phyloP scores from a whole-genome alignment of 2,888 invertebrate genomes.

The Trypoxylon attenuatum region DNA sequence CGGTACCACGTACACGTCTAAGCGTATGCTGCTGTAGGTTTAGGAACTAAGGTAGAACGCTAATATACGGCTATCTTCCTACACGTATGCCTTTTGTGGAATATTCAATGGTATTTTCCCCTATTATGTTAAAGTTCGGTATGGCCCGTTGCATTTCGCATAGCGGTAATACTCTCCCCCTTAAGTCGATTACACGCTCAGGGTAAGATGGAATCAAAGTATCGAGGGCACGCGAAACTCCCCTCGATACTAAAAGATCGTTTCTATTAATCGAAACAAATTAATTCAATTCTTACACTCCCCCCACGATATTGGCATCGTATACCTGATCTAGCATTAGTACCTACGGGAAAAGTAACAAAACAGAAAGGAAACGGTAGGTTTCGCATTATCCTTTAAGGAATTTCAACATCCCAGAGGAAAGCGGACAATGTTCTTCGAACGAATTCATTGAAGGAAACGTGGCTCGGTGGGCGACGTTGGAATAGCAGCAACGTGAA shows the following conservation, averaged over 20 bases:
- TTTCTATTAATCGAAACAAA: no score
- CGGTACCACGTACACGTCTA: constrained; percentile 52
- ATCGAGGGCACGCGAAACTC: no score
- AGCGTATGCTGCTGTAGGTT: constrained; percentile 61
- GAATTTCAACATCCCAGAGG: background rate
- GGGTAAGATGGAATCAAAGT: no score
- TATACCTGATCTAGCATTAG: no score
- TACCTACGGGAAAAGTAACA: no score
- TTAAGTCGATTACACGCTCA: background rate
- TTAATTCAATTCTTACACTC: no score
- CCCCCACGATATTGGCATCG: no score
- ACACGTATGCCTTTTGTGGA: constrained; percentile 25
- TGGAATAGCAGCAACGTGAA: constrained; percentile 33
- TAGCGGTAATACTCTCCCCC: background rate
- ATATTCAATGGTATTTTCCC: constrained; percentile 7
- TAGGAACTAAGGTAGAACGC: constrained; percentile 65
- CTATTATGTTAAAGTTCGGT: background rate
- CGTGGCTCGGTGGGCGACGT: constrained; percentile 20
- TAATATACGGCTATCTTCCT: constrained; percentile 65
- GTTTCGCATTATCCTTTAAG: no score
- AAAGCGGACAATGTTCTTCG: constrained; percentile 6
- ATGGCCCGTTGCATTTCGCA: background rate
- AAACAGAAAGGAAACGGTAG: no score
- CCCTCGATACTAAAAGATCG: no score
- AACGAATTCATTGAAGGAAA: constrained; percentile 25